phyloP scores from a whole-genome alignment of 2,888 invertebrate species.

The Macrophya annulata region DNA sequence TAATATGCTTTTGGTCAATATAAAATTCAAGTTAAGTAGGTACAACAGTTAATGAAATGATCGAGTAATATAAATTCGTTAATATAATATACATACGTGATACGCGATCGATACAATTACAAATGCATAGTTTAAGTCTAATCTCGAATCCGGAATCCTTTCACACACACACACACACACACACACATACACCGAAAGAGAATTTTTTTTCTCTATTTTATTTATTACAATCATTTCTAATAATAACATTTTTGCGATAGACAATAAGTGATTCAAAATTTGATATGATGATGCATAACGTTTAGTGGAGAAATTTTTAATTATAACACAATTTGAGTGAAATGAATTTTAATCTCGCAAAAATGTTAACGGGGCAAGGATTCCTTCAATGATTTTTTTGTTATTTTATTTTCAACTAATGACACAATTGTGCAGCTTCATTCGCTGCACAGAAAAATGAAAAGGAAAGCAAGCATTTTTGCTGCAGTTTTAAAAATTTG shows the following conservation, averaged over 20 bases:
- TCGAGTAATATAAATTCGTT: background rate
- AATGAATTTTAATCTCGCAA: constrained; percentile 1
- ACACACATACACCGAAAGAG: background rate
- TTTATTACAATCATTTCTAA: too few relatives aligned
- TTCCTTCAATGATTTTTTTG: background rate
- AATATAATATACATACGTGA: background rate
- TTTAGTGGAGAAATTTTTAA: background rate
- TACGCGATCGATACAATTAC: background rate
- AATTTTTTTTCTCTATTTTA: too few relatives aligned
- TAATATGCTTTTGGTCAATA: constrained; percentile 37
- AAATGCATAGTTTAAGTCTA: constrained; percentile 5
- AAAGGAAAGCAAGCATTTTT: background rate
- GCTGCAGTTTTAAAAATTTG: background rate
- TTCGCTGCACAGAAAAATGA: background rate
- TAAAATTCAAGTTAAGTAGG: constrained; percentile 31
- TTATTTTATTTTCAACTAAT: background rate
- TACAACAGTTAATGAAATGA: constrained; percentile 16
- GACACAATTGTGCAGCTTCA: background rate
- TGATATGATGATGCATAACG: too few relatives aligned
- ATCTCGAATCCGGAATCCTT: constrained; percentile 12
- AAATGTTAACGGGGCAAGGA: background rate
- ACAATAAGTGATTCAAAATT: too few relatives aligned
- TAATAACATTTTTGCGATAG: background rate
- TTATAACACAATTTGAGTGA: background rate
- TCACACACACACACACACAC: background rate